Percentiles rank a stretch among this genome's conserved stretches.
These are phyloP conservation scores for Eueremaeus valkanovi DNA, from an alignment of 2,888 invertebrate species.

Conservation along the genomic window DNA sequence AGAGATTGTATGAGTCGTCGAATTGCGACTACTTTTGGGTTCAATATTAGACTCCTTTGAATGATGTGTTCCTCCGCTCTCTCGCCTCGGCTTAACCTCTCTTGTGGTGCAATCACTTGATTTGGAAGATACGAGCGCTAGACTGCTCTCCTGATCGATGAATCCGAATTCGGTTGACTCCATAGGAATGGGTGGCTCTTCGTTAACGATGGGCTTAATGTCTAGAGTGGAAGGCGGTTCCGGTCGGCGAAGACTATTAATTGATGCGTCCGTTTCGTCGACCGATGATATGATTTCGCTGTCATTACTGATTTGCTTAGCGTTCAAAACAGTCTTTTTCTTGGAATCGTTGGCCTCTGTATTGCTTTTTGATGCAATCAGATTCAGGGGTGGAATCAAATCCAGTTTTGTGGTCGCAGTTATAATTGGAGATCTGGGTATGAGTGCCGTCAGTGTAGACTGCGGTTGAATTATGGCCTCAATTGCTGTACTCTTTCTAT, in stretches of 20 bases:
- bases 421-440: slow-evolving; percentile 39
- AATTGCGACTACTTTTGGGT: background rate
- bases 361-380: slow-evolving; percentile 3
- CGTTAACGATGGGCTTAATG: slow-evolving; percentile 36
- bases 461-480: slow-evolving; percentile 33
- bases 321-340: background rate
- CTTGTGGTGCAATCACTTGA: background rate
- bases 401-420: slow-evolving; percentile 16
- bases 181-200: slow-evolving; percentile 32
- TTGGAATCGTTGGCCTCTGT: background rate
- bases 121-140: slow-evolving; percentile 4
- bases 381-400: background rate
- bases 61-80: no score
- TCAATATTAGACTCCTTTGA: no score
- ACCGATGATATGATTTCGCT: slow-evolving; percentile 31
- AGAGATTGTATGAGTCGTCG: background rate
- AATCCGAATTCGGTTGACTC: slow-evolving; percentile 37
- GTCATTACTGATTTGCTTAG: background rate
- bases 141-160: slow-evolving; percentile 34
- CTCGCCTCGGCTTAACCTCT: background rate
- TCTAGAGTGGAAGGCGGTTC: slow-evolving; percentile 39
- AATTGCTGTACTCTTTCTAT: slow-evolving; percentile 3
- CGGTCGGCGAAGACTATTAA: slow-evolving; percentile 29
- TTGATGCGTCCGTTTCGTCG: slow-evolving; percentile 1
- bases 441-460: slow-evolving; percentile 26